Percentiles rank a stretch among this genome's conserved stretches.
These are phyloP conservation scores for Urophycis tenuis DNA, from an alignment of 2,797 vertebrate species.

Conservation along the genomic window DNA sequence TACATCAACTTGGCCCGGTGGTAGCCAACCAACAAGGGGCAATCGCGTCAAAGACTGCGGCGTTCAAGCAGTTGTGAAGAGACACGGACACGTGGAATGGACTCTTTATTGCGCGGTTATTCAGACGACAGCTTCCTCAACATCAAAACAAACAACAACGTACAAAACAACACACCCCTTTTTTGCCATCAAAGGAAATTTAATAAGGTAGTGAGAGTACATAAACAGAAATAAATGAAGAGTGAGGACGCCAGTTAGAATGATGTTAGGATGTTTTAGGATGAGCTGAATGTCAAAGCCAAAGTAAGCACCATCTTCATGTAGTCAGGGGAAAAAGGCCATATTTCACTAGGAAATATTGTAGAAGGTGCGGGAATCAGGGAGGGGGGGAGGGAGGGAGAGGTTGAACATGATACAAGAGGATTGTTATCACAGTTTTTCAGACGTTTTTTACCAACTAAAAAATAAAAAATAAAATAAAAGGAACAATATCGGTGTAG, in stretches of 20 bases:
- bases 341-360: constrained; percentile 69
- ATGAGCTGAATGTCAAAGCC: constrained; percentile 72
- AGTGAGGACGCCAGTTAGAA: constrained; percentile 59
- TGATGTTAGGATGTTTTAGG: constrained; percentile 63
- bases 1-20: not conserved
- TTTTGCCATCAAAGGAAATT: constrained; percentile 75
- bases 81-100: constrained; percentile 64
- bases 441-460: constrained; percentile 74
- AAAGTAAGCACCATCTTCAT: constrained; percentile 80
- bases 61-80: constrained; percentile 48
- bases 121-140: constrained; percentile 76
- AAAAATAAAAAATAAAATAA: constrained; percentile 56
- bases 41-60: not conserved
- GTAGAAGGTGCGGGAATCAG: constrained; percentile 49
- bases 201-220: constrained; percentile 76
- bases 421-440: constrained; percentile 77
- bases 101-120: constrained; percentile 77
- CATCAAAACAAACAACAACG: constrained; percentile 73
- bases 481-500: constrained; percentile 74
- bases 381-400: constrained; percentile 50
- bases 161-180: constrained; percentile 75
- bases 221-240: constrained; percentile 70
- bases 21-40: not conserved
- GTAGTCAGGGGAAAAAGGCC: constrained; percentile 71
- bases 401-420: constrained; percentile 73